Base-by-base conservation (phyloP, 2,113 vertebrate species). In the Perccottus glenii region DNA sequence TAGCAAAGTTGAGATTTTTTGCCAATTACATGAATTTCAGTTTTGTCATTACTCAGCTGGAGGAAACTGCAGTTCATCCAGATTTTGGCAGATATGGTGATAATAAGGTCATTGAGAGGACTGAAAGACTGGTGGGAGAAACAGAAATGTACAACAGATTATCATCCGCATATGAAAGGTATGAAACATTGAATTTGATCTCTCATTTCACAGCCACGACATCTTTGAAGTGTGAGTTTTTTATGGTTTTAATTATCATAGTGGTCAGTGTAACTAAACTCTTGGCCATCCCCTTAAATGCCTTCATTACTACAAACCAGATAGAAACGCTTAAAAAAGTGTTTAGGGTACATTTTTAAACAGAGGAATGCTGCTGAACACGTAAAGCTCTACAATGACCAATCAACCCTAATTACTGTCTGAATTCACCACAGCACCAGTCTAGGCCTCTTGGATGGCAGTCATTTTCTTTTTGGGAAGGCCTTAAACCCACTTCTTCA, bases 371-470 rank as follows among this genome's bases (percentile, higher is more conserved):
- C 67, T 43, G 45, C 51, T 61, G 49, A 48, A 65, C 60, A 70
- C 56, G 57, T 78, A 73, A 82, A 49, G 62, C 32, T 38, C 33
- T 62, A 53, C 75, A 81, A 60, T 78, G 64, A 60, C 77, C 82
- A 76, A 79, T 76, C 70, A 80, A 73, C 65, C 2, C 35, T 90
- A 87, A 89, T 89, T 88, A 71, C 67, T 74, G 73, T 45, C 71
- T 75, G 38, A 74, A 72, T 60, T 67, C 53, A 73, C 70, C 42
- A 2, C 59, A 43, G 77, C 66, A 75, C 81, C 77, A 72, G 67
- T 75, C 61, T 45, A 11, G 32, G 48, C 33, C 0, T 65, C 60
- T 68, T 78, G 75, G 83, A 65, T 65, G 73, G 46, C 16, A 1
- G 77, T 69, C 79, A 77, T 80, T 63, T 73, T 82, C 58, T 75